phyloP scores from a whole-genome alignment of 2,797 vertebrate species.

The Ctenochaetus hawaiiensis region DNA sequence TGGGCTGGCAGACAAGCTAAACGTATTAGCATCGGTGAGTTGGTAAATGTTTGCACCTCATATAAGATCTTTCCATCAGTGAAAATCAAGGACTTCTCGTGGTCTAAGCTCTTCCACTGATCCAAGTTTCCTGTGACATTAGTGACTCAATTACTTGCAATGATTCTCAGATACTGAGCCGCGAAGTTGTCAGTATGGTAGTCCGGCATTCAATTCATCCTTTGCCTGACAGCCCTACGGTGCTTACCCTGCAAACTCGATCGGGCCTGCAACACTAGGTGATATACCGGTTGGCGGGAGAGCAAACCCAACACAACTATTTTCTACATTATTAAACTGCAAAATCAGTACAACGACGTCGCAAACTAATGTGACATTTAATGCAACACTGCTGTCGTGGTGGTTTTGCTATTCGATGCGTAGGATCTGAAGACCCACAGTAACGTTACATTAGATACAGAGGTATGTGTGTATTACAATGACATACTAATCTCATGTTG shows the following conservation, averaged over 20 bases:
- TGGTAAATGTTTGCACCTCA: constrained; percentile 20
- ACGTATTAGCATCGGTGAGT: constrained; percentile 13
- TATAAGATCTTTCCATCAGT: constrained; percentile 3
- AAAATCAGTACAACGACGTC: not conserved
- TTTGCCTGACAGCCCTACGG: constrained; percentile 27
- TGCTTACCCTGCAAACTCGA: constrained; percentile 16
- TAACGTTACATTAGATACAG: not conserved
- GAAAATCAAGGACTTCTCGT: not conserved
- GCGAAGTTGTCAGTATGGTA: not conserved
- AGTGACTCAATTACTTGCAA: not conserved
- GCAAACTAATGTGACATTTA: not conserved
- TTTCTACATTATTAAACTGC: not conserved
- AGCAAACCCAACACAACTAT: constrained; percentile 64
- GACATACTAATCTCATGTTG: not conserved
- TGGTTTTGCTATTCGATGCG: not conserved
- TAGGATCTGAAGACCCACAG: not conserved
- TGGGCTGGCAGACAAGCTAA: constrained; percentile 51
- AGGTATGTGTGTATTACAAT: not conserved
- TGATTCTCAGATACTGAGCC: accelerated
- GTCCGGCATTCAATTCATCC: not conserved
- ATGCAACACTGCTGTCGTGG: accelerated
- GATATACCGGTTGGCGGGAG: constrained; percentile 84
- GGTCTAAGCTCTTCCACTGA: not conserved
- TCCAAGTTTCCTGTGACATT: accelerated
- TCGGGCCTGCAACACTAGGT: constrained; percentile 56